Evolutionary conservation across 37 sponge, comb jelly and placozoan genomes (phyloP), one percentile per base, ranked within the genome.

Genomic region (Diacarnus erythraeanus): DNA sequence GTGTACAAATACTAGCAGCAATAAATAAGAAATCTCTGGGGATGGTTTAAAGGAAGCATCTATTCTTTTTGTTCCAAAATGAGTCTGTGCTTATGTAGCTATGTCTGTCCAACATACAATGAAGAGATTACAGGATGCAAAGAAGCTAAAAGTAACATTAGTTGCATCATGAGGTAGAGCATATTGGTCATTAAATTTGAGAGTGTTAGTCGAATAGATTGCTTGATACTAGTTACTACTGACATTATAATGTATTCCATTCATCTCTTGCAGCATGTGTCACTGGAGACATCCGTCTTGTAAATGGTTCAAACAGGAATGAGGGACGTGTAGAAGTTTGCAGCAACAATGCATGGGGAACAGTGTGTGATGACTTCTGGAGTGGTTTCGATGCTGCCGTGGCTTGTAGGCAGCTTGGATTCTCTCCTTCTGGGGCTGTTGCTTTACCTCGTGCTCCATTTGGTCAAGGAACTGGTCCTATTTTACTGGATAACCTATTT

Each of bases 391-490:
- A 47, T 47, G 51, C 51, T 47, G 12, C 51, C 12, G 51, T 47
- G 6, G 51, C 51, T 15, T 47, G 51, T 12, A 6, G 51, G 6
- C 51, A 47, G 12, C 51, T 47, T 47, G 51, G 51, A 47, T 47
- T 47, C 51, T 47, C 51, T 47, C 51, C 51, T 15, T 47, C 51
- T 33, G 67, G 67, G 25, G 72, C 72, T 41, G 43, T 41, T 35
- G 42, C 72, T 38, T 38, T 71, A 12, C 9, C 3, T 25, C 17
- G 21, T 1, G 20, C 43, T 71, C 72, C 25, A 38, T 71, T 71
- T 71, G 72, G 72, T 20, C 42, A 38, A 17, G 72, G 72, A 40
- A 38, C 72, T 38, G 72, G 43, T 26, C 43, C 72, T 25, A 71
- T 71, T 39, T 25, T 71, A 1, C 72, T 71, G 43, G 72, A 71